These are phyloP conservation scores for Pantala flavescens DNA, from an alignment of 1,140 invertebrate species.

Conservation along the genomic window DNA sequence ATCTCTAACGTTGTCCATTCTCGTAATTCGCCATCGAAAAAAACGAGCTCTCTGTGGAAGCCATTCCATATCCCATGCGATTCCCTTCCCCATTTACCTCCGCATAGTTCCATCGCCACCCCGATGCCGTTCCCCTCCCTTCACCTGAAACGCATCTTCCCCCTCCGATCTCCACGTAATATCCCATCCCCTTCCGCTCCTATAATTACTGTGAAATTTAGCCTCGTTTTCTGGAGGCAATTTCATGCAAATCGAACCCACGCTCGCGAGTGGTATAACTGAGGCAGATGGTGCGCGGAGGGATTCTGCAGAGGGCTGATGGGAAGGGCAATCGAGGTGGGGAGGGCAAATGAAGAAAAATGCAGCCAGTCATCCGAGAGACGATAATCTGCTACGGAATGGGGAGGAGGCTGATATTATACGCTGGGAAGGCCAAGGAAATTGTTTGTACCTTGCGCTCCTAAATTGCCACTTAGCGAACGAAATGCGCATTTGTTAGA, in stretches of 20 bases:
- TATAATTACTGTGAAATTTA: conserved; percentile 5
- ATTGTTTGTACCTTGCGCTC: background rate
- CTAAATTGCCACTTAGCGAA: background rate
- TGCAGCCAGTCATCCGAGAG: background rate
- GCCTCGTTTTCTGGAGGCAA: background rate
- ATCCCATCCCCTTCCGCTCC: background rate
- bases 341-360: background rate
- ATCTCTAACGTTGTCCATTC: too few relatives aligned
- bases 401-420: background rate
- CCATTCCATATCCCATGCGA: too few relatives aligned
- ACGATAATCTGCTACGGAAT: background rate
- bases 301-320: background rate
- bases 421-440: background rate
- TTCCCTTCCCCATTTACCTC: too few relatives aligned
- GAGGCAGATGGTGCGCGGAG: background rate
- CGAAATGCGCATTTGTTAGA: background rate
- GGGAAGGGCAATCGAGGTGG: background rate
- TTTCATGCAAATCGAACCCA: conserved; percentile 2
- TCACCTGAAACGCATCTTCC: background rate
- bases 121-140: background rate
- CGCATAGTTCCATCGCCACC: background rate
- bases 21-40: too few relatives aligned
- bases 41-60: too few relatives aligned
- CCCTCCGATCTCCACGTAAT: background rate
- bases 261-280: background rate